Percentiles rank a stretch among this genome's conserved stretches.
phyloP scores from a whole-genome alignment of 2,113 vertebrate genomes.

The Phocoena phocoena region DNA sequence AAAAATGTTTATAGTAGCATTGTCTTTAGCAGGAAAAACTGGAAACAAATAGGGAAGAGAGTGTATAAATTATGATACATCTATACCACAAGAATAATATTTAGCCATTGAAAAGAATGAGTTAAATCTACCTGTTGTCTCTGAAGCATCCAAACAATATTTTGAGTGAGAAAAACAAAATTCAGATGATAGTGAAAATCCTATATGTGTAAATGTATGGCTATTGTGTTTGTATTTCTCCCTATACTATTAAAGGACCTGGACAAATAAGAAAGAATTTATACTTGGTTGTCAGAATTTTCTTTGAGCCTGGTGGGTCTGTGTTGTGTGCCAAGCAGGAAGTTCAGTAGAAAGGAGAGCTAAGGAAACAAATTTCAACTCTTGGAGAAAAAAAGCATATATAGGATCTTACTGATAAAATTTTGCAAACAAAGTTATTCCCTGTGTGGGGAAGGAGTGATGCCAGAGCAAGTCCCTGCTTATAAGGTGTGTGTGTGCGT shows the following conservation, averaged over 20 bases:
- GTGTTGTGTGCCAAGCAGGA: background rate
- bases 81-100: background rate
- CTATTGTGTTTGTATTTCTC: background rate
- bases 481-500: background rate
- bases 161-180: slow-evolving; percentile 15
- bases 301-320: background rate
- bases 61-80: background rate
- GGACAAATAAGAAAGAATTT: slow-evolving; percentile 23
- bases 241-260: background rate
- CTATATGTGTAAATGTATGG: background rate
- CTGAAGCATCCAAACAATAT: background rate
- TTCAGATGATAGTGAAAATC: background rate
- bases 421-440: background rate
- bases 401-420: background rate
- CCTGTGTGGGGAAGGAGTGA: background rate
- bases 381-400: background rate
- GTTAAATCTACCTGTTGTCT: background rate
- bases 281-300: slow-evolving; percentile 31
- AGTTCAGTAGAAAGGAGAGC: background rate
- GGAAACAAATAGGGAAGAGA: background rate
- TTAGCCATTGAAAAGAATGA: background rate
- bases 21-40: background rate
- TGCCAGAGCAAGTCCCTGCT: background rate
- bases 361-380: background rate
- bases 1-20: background rate